Conservation (phyloP, 2,888 invertebrate species). For the Invenusta paracnida region DNA sequence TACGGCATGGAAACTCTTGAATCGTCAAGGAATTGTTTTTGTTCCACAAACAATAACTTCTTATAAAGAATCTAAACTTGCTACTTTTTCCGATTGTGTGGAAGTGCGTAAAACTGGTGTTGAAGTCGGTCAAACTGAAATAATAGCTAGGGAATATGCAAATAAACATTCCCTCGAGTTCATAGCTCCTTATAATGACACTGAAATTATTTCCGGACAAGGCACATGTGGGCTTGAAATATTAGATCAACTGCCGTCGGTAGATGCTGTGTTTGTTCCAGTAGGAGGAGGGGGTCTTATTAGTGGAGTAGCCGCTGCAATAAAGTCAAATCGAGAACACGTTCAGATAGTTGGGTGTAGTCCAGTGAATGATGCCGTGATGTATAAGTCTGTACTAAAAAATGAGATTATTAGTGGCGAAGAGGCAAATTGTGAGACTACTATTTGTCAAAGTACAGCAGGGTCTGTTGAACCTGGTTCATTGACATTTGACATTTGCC, state of each 20-base stretch:
- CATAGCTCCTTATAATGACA: slow-evolving; percentile 53
- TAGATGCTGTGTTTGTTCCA: slow-evolving; percentile 50
- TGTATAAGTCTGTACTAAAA: slow-evolving; percentile 50
- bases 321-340: slow-evolving; percentile 48
- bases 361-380: slow-evolving; percentile 49
- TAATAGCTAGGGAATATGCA: slow-evolving; percentile 48
- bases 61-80: slow-evolving; percentile 46
- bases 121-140: slow-evolving; percentile 50
- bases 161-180: slow-evolving; percentile 47
- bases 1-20: slow-evolving; percentile 46
- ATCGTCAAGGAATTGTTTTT: slow-evolving; percentile 47
- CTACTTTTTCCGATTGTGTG: slow-evolving; percentile 45
- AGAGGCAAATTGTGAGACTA: neutral
- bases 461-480: neutral
- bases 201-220: slow-evolving; percentile 50
- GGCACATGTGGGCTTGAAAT: slow-evolving; percentile 51
- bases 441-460: neutral
- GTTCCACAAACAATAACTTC: slow-evolving; percentile 46
- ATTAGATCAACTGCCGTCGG: slow-evolving; percentile 48
- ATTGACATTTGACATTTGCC: neutral
- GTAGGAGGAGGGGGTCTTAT: slow-evolving; percentile 52
- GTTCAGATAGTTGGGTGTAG: slow-evolving; percentile 52
- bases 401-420: slow-evolving; percentile 46
- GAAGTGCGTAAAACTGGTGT: slow-evolving; percentile 47
- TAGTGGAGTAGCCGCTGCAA: slow-evolving; percentile 50